These are phyloP conservation scores for Anthopleura xanthogrammica DNA, from an alignment of 92 coral and sea anemone species.

Conservation along the genomic window DNA sequence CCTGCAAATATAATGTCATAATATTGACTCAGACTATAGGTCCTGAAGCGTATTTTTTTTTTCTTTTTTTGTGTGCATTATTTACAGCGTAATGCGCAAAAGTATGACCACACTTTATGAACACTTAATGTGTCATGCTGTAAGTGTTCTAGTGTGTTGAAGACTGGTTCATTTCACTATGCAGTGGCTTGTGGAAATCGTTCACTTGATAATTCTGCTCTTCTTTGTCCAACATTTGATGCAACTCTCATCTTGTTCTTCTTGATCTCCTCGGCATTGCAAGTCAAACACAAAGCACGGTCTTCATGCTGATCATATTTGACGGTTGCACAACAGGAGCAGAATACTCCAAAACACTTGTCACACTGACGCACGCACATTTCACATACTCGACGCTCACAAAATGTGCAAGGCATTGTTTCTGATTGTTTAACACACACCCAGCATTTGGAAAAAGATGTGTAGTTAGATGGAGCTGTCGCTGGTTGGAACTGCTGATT, in stretches of 20 bases:
- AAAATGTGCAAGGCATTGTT: slow-evolving; percentile 80
- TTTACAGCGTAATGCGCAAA: background rate
- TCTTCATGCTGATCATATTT: slow-evolving; percentile 76
- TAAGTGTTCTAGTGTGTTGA: background rate
- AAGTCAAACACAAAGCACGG: slow-evolving; percentile 73
- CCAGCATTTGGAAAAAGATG: slow-evolving; percentile 57
- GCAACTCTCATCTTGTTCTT: slow-evolving; percentile 11
- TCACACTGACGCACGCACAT: slow-evolving; percentile 89
- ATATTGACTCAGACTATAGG: background rate
- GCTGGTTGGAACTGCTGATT: slow-evolving; percentile 51
- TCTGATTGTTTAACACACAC: slow-evolving; percentile 71
- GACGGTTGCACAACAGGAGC: slow-evolving; percentile 77
- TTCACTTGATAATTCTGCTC: background rate
- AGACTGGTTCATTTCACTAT: background rate
- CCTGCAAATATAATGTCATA: too few species aligned
- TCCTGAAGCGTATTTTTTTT: background rate
- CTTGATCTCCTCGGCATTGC: slow-evolving; percentile 70
- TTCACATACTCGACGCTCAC: slow-evolving; percentile 80
- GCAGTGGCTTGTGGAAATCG: slow-evolving; percentile 30
- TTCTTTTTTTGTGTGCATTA: background rate
- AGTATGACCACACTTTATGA: background rate
- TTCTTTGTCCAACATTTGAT: slow-evolving; percentile 7
- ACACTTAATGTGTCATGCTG: too few species aligned
- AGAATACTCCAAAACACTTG: slow-evolving; percentile 84
- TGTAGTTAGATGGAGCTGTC: background rate